Conservation (phyloP, 2,113 vertebrate species). For the Paralichthys olivaceus region DNA sequence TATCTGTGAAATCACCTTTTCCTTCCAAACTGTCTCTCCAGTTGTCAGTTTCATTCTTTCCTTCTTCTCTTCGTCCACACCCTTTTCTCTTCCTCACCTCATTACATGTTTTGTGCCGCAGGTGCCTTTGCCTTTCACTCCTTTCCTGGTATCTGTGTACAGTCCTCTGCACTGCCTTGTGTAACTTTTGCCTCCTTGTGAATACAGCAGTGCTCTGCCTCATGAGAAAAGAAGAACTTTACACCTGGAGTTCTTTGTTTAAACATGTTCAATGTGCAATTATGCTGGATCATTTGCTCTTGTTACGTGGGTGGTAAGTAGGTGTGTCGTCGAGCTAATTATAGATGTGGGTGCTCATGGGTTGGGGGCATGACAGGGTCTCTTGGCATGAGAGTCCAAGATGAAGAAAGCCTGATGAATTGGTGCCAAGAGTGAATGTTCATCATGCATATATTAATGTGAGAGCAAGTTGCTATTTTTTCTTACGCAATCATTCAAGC, state of each 20-base stretch:
- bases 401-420: conserved; percentile 16
- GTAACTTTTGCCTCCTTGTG: conserved; percentile 32
- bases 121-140: too few species aligned
- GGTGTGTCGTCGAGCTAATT: conserved; percentile 74
- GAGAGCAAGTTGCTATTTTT: not conserved
- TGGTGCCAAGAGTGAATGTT: conserved; percentile 6
- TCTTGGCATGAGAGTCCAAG: conserved; percentile 42
- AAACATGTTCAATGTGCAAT: conserved; percentile 74
- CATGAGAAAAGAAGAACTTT: conserved; percentile 60
- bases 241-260: conserved; percentile 53
- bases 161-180: conserved; percentile 5
- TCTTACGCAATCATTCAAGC: not conserved
- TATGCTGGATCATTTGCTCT: conserved; percentile 73
- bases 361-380: conserved; percentile 63
- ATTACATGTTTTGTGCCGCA: too few species aligned
- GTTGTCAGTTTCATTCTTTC: too few species aligned
- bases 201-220: conserved; percentile 33
- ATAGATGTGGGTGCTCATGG: conserved; percentile 66
- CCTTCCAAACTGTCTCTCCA: too few species aligned
- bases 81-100: not conserved
- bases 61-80: too few species aligned
- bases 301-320: conserved; percentile 73
- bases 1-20: too few species aligned
- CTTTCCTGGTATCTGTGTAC: not conserved
- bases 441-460: not conserved